phyloP scores from a whole-genome alignment of 2,888 invertebrate species.

The Cerceris ruficornis region DNA sequence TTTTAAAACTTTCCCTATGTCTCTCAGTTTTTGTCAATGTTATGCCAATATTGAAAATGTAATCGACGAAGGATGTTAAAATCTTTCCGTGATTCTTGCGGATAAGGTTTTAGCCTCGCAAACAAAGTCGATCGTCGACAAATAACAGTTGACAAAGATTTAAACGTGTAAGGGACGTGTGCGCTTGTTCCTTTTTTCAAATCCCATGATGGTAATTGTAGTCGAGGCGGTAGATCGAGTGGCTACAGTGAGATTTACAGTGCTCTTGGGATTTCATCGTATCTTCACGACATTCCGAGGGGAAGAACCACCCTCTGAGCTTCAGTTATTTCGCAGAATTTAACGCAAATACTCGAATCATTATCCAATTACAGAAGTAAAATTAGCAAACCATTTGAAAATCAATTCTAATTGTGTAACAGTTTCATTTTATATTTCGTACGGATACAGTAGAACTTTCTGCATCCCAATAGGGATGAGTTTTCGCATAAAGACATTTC shows the following conservation, averaged over 20 bases:
- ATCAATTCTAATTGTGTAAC: not conserved
- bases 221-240: conserved; percentile 44
- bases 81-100: not conserved
- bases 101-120: not conserved
- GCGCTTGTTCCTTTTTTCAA: conserved; percentile 42
- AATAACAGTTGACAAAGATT: conserved; percentile 40
- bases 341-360: not conserved
- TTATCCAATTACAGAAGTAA: not conserved
- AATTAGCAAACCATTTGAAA: not conserved
- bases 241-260: conserved; percentile 52
- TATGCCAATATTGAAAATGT: not conserved
- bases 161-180: conserved; percentile 37
- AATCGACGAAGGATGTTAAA: not conserved
- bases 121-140: not conserved
- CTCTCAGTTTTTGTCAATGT: not conserved
- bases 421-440: not conserved
- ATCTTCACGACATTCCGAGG: conserved; percentile 26
- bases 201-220: conserved; percentile 57
- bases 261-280: conserved; percentile 46
- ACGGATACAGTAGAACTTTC: too few relatives aligned
- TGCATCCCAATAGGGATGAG: too few relatives aligned
- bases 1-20: not conserved
- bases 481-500: too few relatives aligned
- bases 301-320: conserved; percentile 6
- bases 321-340: not conserved